phyloP scores from a whole-genome alignment of 2,797 vertebrate species.

The Dermochelys coriacea region DNA sequence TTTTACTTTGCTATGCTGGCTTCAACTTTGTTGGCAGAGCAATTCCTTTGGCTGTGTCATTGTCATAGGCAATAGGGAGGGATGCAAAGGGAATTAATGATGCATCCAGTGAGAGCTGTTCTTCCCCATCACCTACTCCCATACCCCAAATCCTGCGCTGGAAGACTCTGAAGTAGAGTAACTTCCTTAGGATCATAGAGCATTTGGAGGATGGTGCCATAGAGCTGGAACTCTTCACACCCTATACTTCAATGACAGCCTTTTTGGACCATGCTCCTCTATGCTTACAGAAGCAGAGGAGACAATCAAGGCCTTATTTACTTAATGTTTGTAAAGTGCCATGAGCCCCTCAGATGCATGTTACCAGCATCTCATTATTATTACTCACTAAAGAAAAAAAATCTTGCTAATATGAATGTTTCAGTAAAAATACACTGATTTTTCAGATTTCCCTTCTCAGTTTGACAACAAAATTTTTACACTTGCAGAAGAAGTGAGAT shows the following conservation, averaged over 20 bases:
- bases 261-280: not conserved
- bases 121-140: not conserved
- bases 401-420: not conserved
- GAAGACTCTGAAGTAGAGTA: not conserved
- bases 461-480: not conserved
- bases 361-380: not conserved
- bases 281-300: not conserved
- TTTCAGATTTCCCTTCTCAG: not conserved
- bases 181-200: not conserved
- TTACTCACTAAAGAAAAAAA: not conserved
- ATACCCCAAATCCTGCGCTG: not conserved
- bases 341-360: not conserved
- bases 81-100: not conserved
- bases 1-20: not conserved
- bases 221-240: not conserved
- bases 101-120: not conserved
- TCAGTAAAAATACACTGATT: not conserved
- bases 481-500: not conserved
- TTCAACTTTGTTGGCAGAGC: not conserved
- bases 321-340: not conserved
- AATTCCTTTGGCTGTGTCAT: not conserved
- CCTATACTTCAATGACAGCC: not conserved
- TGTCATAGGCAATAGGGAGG: accelerated
- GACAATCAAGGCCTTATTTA: not conserved
- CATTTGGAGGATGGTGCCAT: not conserved